phyloP scores from a whole-genome alignment of 2,113 vertebrate genomes.

The Paracyprichromis sp. region DNA sequence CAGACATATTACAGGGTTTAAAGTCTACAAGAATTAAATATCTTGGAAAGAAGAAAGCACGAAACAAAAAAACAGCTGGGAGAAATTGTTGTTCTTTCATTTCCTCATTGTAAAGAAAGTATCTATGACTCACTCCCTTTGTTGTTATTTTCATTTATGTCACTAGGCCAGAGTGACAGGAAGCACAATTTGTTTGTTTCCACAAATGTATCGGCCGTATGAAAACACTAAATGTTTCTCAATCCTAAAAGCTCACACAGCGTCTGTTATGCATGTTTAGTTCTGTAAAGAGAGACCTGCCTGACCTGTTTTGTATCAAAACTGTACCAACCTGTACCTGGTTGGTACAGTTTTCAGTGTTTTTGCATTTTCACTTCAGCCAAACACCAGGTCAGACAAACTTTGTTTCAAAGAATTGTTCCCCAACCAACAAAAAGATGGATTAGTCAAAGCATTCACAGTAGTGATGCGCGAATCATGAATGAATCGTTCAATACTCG shows the following conservation, averaged over 20 bases:
- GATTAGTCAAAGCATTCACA: not conserved
- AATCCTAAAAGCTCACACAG: not conserved
- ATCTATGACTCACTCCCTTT: too few relatives aligned
- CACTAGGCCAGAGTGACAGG: not conserved
- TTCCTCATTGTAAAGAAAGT: not conserved
- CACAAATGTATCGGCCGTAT: not conserved
- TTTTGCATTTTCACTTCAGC: not conserved
- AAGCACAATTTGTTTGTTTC: not conserved
- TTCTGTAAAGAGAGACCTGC: rapidly evolving
- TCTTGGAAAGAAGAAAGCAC: rapidly evolving
- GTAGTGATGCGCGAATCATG: too few relatives aligned
- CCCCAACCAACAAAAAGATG: not conserved
- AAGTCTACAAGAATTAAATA: not conserved
- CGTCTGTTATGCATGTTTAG: rapidly evolving
- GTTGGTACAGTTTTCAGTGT: not conserved
- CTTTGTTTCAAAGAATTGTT: not conserved
- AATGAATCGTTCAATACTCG: too few relatives aligned
- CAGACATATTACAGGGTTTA: rapidly evolving
- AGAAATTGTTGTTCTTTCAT: rapidly evolving
- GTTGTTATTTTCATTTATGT: too few relatives aligned
- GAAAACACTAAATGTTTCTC: rapidly evolving
- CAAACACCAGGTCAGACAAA: rapidly evolving
- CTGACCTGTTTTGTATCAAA: not conserved
- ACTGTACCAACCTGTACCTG: not conserved
- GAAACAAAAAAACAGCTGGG: rapidly evolving